phyloP scores from a whole-genome alignment of 2,888 invertebrate species.

The Venustoraphidia nigricollis region DNA sequence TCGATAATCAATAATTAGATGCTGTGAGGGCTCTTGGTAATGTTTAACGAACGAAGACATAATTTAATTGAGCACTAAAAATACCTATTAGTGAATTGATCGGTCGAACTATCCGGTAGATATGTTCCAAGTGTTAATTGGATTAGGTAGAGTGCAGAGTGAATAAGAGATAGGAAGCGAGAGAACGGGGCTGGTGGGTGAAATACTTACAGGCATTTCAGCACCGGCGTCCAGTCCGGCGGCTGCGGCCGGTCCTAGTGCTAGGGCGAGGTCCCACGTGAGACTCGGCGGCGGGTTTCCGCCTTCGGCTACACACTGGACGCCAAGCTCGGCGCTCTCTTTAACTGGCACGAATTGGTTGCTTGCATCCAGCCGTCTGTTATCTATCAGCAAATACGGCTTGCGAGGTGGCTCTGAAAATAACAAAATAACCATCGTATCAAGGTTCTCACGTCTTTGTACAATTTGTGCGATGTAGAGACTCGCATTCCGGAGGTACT shows the following conservation, averaged over 20 bases:
- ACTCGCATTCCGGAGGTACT: no score
- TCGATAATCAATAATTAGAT: no score
- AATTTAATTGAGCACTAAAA: no score
- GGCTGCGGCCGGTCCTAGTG: slow-evolving; percentile 33
- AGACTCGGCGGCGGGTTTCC: slow-evolving; percentile 52
- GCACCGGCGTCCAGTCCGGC: slow-evolving; percentile 37
- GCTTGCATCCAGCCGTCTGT: slow-evolving; percentile 67
- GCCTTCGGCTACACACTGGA: slow-evolving; percentile 78
- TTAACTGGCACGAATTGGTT: slow-evolving; percentile 78
- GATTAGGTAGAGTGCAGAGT: no score
- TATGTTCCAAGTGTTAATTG: no score
- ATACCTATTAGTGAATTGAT: no score
- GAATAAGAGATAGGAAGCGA: no score
- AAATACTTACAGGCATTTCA: slow-evolving; percentile 25
- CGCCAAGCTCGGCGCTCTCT: slow-evolving; percentile 67
- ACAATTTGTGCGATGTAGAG: no score
- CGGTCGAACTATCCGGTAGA: no score
- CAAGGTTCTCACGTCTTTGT: neutral
- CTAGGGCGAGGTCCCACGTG: slow-evolving; percentile 48
- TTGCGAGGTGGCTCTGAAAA: slow-evolving; percentile 66
- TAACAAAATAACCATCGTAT: slow-evolving; percentile 7
- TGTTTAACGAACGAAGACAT: no score
- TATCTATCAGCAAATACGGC: slow-evolving; percentile 76
- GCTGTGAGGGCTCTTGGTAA: no score
- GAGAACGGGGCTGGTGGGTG: no score